A percentile compares a stretch with the other conserved stretches of the same genome.
Conservation (phyloP, 2,888 invertebrate species). For the Bombylius major region DNA sequence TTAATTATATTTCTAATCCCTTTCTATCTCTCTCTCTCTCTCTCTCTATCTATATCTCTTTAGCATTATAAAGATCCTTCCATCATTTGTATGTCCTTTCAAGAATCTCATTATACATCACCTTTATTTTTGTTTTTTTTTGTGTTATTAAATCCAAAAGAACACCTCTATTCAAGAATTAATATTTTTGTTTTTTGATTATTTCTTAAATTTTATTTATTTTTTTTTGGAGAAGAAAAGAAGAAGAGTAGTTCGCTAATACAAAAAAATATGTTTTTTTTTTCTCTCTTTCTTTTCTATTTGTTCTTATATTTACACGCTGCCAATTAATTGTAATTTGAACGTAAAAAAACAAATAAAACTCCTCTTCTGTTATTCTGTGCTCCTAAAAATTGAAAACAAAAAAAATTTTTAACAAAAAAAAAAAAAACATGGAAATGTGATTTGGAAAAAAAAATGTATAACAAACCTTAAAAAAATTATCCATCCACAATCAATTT, state of each 20-base stretch:
- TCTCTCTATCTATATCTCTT: no score
- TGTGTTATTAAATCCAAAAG: no score
- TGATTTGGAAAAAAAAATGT: no score
- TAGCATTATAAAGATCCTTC: no score
- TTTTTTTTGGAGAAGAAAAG: not conserved
- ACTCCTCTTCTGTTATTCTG: not conserved
- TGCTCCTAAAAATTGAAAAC: not conserved
- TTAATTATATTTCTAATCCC: no score
- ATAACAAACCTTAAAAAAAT: no score
- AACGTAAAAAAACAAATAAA: not conserved
- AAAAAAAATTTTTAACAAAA: not conserved
- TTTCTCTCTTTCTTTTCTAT: not conserved
- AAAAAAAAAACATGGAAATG: not conserved
- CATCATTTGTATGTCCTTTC: no score
- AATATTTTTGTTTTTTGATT: not conserved
- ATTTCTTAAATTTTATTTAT: not conserved
- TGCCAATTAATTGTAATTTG: slow-evolving; percentile 6
- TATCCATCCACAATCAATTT: no score
- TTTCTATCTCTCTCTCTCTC: no score
- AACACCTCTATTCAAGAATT: no score
- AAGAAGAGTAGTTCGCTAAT: slow-evolving; percentile 1
- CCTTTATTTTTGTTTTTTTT: no score
- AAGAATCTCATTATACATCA: no score
- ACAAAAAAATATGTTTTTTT: slow-evolving; percentile 5
- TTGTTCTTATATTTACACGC: slow-evolving; percentile 15